These are phyloP conservation scores for Passerina amoena DNA, from an alignment of 2,113 vertebrate species.

Conservation along the genomic window DNA sequence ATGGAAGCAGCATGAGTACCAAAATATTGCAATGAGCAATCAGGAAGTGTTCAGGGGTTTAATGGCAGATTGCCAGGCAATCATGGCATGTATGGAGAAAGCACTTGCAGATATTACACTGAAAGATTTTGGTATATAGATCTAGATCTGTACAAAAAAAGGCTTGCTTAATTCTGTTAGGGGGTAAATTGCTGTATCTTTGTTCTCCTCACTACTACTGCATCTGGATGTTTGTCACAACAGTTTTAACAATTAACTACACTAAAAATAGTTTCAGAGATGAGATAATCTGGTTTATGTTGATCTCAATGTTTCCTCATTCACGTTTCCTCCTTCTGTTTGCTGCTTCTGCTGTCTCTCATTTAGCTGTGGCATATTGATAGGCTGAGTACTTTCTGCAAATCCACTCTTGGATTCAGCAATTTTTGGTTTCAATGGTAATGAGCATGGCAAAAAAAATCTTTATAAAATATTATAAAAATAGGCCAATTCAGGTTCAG, in stretches of 20 bases:
- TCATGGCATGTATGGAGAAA: accelerated
- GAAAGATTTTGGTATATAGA: neutral
- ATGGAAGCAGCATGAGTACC: neutral
- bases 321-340: neutral
- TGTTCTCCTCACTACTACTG: neutral
- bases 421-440: neutral
- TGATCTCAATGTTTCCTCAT: neutral
- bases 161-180: neutral
- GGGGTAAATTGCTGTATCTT: neutral
- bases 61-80: neutral
- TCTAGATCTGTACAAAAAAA: neutral
- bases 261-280: neutral
- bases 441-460: neutral
- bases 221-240: neutral
- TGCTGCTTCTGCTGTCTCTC: neutral
- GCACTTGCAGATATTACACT: neutral
- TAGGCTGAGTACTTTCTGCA: neutral
- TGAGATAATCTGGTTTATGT: neutral
- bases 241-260: neutral
- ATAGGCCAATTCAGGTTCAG: neutral
- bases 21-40: neutral
- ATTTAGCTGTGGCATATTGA: neutral
- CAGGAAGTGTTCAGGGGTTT: neutral
- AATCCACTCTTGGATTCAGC: neutral
- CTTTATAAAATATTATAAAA: neutral